phyloP scores from a whole-genome alignment of 2,113 vertebrate species.

The Peromyscus maniculatus region DNA sequence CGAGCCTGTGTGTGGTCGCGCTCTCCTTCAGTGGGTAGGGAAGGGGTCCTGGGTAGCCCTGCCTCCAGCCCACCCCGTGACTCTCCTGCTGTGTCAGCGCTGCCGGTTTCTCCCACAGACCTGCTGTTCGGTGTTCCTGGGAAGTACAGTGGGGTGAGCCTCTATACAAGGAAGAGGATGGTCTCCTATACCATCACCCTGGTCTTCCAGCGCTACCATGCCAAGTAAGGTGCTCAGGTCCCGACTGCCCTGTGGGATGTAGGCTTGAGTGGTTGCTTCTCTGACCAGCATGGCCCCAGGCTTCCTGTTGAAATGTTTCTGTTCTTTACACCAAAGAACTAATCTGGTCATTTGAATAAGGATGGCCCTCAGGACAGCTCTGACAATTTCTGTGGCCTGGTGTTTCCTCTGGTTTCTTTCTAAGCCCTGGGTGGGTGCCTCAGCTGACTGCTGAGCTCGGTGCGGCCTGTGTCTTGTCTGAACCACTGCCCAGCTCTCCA shows the following conservation, averaged over 20 bases:
- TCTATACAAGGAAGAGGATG: conserved; percentile 92
- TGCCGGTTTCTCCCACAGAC: conserved; percentile 87
- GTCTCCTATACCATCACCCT: conserved; percentile 96
- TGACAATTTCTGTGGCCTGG: neutral
- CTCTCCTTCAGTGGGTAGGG: neutral
- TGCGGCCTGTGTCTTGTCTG: neutral
- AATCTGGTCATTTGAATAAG: neutral
- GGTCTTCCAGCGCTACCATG: conserved; percentile 93
- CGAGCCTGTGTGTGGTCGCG: neutral
- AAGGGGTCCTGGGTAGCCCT: neutral
- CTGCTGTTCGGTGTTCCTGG: conserved; percentile 96
- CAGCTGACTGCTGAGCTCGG: neutral
- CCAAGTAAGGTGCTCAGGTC: conserved; percentile 87
- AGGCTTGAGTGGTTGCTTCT: no score
- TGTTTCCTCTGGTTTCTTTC: neutral
- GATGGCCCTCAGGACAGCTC: neutral
- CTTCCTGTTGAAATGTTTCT: neutral
- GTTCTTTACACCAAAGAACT: neutral
- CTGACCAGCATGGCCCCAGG: neutral
- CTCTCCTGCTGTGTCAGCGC: neutral
- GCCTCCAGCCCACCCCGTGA: fast-evolving
- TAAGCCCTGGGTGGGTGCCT: neutral
- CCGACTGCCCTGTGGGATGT: neutral
- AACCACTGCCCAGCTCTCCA: neutral
- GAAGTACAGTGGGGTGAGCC: conserved; percentile 94